Evolutionary conservation across 2,113 vertebrate genomes (phyloP).

Genomic region (Oreochromis niloticus): DNA sequence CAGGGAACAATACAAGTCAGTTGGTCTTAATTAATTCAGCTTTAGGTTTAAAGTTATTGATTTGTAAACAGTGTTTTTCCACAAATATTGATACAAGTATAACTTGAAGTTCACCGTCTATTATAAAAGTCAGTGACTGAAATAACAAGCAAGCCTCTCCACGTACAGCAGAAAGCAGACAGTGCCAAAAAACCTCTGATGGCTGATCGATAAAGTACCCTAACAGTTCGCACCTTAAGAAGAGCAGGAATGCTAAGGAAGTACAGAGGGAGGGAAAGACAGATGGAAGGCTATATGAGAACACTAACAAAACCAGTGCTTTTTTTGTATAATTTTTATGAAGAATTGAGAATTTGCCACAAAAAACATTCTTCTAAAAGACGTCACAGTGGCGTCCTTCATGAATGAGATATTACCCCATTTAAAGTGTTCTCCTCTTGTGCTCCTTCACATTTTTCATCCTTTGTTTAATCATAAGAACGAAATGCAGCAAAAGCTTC

Average conservation of each 20-base stretch:
- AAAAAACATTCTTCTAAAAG: not conserved
- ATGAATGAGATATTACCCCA: not conserved
- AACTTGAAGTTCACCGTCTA: not conserved
- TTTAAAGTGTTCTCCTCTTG: not conserved
- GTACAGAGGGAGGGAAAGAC: not conserved
- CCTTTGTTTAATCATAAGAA: conserved; percentile 22
- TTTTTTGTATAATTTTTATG: not conserved
- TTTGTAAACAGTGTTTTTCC: conserved; percentile 1
- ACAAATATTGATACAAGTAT: conserved; percentile 37
- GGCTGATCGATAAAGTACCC: conserved; percentile 24
- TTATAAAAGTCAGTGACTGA: conserved; percentile 30
- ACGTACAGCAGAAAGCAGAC: not conserved
- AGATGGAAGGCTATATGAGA: accelerated
- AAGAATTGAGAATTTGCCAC: not conserved
- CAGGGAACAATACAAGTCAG: not conserved
- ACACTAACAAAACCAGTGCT: not conserved
- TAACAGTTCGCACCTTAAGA: not conserved
- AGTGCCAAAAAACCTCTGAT: conserved; percentile 5
- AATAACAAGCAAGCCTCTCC: conserved; percentile 9
- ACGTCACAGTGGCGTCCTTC: not conserved
- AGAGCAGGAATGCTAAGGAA: not conserved
- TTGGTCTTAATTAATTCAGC: not conserved
- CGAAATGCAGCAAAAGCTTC: conserved; percentile 9
- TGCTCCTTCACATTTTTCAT: conserved; percentile 2
- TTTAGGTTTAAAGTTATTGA: conserved; percentile 22